Conservation (phyloP, 1,140 invertebrate species). For the Penaeus vannamei region DNA sequence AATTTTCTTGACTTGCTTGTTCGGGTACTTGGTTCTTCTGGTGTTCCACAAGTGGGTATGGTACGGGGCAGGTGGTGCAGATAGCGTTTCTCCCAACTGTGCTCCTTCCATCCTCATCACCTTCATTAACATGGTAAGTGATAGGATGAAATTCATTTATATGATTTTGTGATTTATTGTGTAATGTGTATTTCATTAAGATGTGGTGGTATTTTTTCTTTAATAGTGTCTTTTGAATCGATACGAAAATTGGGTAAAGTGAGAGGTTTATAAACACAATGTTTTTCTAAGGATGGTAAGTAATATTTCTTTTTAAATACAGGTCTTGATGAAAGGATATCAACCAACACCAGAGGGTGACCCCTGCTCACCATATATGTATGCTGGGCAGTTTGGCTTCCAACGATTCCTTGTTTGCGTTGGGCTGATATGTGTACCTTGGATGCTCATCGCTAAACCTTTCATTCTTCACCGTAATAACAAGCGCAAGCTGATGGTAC, state of each 20-base stretch:
- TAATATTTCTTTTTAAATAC: background rate
- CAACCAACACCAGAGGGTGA: constrained; percentile 25
- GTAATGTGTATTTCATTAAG: no score
- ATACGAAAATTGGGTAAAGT: no score
- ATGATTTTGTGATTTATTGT: background rate
- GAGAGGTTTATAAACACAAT: background rate
- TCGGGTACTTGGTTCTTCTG: constrained; percentile 89
- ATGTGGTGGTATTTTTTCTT: no score
- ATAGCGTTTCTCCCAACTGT: constrained; percentile 77
- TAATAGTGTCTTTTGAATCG: no score
- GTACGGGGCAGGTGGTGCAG: constrained; percentile 77
- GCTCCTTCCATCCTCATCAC: constrained; percentile 94
- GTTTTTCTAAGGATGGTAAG: background rate
- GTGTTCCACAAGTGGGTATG: constrained; percentile 94
- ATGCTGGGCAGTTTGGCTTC: constrained; percentile 76
- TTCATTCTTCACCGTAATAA: constrained; percentile 83
- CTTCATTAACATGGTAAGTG: constrained; percentile 91
- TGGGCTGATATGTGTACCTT: constrained; percentile 92
- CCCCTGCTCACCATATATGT: constrained; percentile 67
- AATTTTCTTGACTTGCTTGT: constrained; percentile 85
- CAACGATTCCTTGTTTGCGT: constrained; percentile 90
- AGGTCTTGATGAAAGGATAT: constrained; percentile 63
- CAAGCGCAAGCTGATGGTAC: constrained; percentile 69
- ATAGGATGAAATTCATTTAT: background rate
- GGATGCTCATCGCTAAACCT: constrained; percentile 97